phyloP scores from a whole-genome alignment of 1,140 invertebrate genomes.

The Phenacoccus solenopsis region DNA sequence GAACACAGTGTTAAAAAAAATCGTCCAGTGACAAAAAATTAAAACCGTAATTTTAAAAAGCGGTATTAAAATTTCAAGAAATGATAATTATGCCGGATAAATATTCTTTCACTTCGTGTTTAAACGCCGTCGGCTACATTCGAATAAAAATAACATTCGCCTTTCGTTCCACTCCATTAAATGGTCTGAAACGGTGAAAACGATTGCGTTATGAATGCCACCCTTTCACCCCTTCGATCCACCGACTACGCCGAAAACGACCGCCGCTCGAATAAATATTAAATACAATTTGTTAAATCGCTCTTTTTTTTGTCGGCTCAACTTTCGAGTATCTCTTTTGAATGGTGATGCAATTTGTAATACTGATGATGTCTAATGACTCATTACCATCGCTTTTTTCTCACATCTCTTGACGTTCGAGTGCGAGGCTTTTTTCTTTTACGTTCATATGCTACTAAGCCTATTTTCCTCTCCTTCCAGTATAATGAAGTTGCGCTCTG shows the following conservation, averaged over 20 bases:
- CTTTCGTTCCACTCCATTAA: not conserved
- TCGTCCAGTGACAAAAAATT: not conserved
- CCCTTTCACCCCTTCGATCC: not conserved
- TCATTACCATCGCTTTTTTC: not conserved
- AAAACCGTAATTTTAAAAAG: not conserved
- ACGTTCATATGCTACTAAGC: no score
- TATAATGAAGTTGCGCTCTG: no score
- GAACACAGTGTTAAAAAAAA: not conserved
- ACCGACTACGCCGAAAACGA: not conserved
- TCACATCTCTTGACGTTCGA: no score
- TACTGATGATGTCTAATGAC: not conserved
- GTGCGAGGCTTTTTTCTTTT: no score
- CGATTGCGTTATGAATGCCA: not conserved
- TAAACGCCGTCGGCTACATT: not conserved
- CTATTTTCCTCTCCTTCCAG: no score
- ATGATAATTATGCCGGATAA: not conserved
- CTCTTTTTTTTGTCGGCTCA: not conserved
- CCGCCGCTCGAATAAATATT: conserved; percentile 3
- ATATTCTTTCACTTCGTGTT: not conserved
- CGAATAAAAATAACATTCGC: not conserved
- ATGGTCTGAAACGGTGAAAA: not conserved
- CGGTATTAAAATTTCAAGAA: not conserved
- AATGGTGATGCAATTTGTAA: not conserved
- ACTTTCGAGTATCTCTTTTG: not conserved
- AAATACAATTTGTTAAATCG: not conserved